A percentile compares a stretch with the other conserved stretches of the same genome.
These are phyloP conservation scores for Lepidocolaptes lacrymiger DNA, from an alignment of 2,797 vertebrate genomes.

Conservation along the genomic window DNA sequence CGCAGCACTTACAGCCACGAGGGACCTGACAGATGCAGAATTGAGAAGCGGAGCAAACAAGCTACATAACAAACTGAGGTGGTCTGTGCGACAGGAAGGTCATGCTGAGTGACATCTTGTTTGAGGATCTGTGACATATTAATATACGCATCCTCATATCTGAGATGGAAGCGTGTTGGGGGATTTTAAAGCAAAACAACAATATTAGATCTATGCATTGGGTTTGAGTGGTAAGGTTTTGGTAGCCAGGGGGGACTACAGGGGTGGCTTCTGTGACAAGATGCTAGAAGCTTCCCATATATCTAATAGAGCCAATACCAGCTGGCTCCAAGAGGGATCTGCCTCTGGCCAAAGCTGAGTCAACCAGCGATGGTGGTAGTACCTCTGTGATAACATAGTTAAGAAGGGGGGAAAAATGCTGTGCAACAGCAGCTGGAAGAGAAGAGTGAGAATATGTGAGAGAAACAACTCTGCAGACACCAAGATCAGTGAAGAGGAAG, in stretches of 20 bases:
- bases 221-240: background rate
- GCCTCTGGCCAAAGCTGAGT: background rate
- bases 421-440: background rate
- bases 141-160: background rate
- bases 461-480: background rate
- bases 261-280: too few relatives aligned
- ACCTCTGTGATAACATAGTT: background rate
- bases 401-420: background rate
- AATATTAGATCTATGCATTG: background rate
- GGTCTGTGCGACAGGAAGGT: background rate
- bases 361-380: background rate
- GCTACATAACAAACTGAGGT: background rate
- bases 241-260: background rate
- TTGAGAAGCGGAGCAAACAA: background rate
- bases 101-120: background rate
- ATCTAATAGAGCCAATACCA: too few relatives aligned
- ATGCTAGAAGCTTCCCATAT: too few relatives aligned
- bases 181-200: background rate
- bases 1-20: background rate
- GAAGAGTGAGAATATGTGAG: background rate
- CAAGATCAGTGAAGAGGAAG: background rate
- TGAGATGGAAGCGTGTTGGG: background rate
- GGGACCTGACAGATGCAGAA: background rate
- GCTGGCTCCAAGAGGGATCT: too few relatives aligned
- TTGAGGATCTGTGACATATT: background rate